These are phyloP conservation scores for Nannobrachium achirus DNA, from an alignment of 2,113 vertebrate genomes.

Conservation along the genomic window DNA sequence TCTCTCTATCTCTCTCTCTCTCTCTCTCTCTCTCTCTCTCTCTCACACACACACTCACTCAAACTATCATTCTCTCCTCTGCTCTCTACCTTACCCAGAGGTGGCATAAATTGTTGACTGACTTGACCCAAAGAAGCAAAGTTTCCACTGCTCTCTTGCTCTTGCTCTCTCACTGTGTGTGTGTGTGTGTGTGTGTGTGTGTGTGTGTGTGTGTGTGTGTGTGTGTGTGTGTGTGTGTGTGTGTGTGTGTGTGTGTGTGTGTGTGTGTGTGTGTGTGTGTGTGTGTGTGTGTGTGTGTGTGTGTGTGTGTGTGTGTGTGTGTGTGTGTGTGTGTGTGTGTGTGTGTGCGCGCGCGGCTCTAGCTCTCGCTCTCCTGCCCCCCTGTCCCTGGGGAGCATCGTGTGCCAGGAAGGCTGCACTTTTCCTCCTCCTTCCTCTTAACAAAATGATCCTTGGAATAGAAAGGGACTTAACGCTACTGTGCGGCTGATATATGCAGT, in stretches of 20 bases:
- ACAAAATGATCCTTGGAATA: no score
- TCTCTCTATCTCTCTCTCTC: background rate
- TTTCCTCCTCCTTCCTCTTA: no score
- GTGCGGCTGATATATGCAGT: no score
- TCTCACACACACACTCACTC: background rate
- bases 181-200: conserved; percentile 10
- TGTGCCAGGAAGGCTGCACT: no score
- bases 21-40: conserved; percentile 10
- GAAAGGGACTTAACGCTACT: no score
- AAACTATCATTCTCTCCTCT: no score
- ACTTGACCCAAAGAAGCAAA: no score
- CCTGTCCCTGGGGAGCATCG: no score
- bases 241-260: conserved; percentile 7
- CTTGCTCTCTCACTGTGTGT: conserved; percentile 13
- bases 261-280: conserved; percentile 7
- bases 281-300: background rate
- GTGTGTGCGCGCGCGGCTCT: background rate
- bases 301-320: background rate
- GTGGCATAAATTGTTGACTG: no score
- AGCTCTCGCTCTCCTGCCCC: no score
- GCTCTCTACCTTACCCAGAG: no score
- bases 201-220: conserved; percentile 6
- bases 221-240: conserved; percentile 3
- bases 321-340: conserved; percentile 2
- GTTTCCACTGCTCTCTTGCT: conserved; percentile 2